Percentiles rank a stretch among this genome's conserved stretches.
These are phyloP conservation scores for Malacoraja senta DNA, from an alignment of 2,797 vertebrate species.

Conservation along the genomic window DNA sequence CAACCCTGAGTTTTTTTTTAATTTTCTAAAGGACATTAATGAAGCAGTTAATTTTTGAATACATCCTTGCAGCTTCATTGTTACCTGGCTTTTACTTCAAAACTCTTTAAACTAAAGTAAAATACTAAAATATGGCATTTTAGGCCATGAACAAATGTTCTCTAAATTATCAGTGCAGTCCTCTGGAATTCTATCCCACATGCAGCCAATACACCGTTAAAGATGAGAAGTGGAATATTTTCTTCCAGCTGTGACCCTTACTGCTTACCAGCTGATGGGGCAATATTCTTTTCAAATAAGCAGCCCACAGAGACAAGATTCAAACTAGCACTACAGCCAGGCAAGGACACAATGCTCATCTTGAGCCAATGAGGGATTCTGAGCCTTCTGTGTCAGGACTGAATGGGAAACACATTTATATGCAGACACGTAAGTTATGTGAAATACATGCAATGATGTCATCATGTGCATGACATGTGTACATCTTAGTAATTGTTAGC, in stretches of 20 bases:
- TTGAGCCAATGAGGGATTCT: neutral
- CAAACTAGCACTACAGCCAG: neutral
- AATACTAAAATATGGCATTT: neutral
- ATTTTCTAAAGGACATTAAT: neutral
- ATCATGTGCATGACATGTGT: no score
- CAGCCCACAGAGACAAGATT: neutral
- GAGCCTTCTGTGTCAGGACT: neutral
- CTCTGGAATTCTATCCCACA: neutral
- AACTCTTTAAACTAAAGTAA: neutral
- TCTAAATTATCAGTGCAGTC: neutral
- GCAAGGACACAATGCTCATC: neutral
- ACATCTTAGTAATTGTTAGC: no score
- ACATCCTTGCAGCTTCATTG: neutral
- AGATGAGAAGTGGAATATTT: neutral
- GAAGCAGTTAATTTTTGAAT: neutral
- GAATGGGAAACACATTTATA: neutral
- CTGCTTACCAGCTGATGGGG: neutral
- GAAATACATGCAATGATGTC: no score
- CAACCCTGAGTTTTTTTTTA: neutral
- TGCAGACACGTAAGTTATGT: no score
- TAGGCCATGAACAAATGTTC: neutral
- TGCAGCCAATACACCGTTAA: neutral
- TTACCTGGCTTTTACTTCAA: neutral
- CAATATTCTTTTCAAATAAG: neutral
- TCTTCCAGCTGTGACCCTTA: neutral